Evolutionary conservation across 2,113 vertebrate species (phyloP).

Genomic region (Axis porcinus): DNA sequence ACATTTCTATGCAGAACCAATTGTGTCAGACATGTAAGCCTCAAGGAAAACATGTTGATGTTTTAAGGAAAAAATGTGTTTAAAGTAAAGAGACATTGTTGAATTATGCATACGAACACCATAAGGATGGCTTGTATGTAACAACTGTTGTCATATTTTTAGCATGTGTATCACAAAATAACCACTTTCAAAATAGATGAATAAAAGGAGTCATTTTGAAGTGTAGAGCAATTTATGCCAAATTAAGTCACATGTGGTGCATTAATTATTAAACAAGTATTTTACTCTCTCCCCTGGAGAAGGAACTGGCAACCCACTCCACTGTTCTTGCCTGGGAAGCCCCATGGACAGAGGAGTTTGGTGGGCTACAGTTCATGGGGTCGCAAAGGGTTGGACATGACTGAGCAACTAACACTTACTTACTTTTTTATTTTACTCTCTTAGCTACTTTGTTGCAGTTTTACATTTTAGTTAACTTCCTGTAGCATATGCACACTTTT

Average conservation of each 20-base stretch:
- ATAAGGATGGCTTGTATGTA: not conserved
- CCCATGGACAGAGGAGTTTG: not conserved
- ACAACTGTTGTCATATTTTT: slow-evolving; percentile 35
- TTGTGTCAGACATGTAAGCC: not conserved
- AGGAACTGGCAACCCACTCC: not conserved
- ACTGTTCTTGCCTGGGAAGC: not conserved
- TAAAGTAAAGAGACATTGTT: not conserved
- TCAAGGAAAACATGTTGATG: not conserved
- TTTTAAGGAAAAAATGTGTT: not conserved
- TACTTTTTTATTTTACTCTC: not conserved
- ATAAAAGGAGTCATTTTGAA: slow-evolving; percentile 2
- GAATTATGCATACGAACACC: not conserved
- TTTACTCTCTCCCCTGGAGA: not conserved
- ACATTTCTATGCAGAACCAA: not conserved
- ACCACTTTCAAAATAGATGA: not conserved
- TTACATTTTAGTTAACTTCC: not conserved
- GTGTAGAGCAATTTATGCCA: not conserved
- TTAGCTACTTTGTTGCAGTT: slow-evolving; percentile 3
- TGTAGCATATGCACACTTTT: not conserved
- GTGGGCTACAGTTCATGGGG: not conserved
- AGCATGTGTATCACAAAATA: slow-evolving; percentile 24
- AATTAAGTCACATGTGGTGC: not conserved
- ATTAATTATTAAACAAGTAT: not conserved
- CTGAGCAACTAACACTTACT: not conserved
- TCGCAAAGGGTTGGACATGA: not conserved